These are phyloP conservation scores for Caenorhabditis sp. DNA, from an alignment of 2,888 invertebrate genomes.

Conservation along the genomic window DNA sequence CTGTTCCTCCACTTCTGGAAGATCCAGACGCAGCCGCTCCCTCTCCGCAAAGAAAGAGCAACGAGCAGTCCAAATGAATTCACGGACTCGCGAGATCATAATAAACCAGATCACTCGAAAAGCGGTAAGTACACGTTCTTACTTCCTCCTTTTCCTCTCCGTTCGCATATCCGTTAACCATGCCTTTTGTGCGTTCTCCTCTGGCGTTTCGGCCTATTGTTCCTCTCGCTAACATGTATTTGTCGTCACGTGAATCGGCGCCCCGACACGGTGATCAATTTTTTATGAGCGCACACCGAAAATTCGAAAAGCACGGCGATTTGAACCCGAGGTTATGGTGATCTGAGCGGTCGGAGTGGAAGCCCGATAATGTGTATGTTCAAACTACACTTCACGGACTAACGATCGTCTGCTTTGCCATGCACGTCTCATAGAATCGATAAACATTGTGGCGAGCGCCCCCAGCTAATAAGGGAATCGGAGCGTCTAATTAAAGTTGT, in stretches of 20 bases:
- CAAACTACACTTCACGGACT: too few species aligned
- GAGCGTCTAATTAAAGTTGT: constrained; percentile 24
- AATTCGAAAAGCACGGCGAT: too few species aligned
- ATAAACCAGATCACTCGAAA: too few species aligned
- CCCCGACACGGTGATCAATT: constrained; percentile 17
- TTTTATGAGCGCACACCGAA: constrained; percentile 28
- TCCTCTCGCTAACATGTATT: constrained; percentile 12
- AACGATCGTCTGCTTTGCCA: not conserved
- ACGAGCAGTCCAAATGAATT: too few species aligned
- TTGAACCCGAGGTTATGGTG: too few species aligned
- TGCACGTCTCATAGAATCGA: constrained; percentile 6
- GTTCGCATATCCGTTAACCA: not conserved
- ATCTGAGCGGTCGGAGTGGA: not conserved
- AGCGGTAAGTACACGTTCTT: not conserved
- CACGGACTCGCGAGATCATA: too few species aligned
- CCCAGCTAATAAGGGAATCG: not conserved
- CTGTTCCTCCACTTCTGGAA: not conserved
- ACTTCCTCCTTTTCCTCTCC: not conserved
- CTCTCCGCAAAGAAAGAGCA: too few species aligned
- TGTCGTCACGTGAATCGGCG: constrained; percentile 27
- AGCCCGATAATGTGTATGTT: too few species aligned
- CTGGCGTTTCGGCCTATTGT: not conserved
- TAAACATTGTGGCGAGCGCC: not conserved
- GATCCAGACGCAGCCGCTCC: too few species aligned
- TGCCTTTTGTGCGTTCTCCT: not conserved